phyloP scores from a whole-genome alignment of 2,113 vertebrate species.

The Thalassoma bifasciatum region DNA sequence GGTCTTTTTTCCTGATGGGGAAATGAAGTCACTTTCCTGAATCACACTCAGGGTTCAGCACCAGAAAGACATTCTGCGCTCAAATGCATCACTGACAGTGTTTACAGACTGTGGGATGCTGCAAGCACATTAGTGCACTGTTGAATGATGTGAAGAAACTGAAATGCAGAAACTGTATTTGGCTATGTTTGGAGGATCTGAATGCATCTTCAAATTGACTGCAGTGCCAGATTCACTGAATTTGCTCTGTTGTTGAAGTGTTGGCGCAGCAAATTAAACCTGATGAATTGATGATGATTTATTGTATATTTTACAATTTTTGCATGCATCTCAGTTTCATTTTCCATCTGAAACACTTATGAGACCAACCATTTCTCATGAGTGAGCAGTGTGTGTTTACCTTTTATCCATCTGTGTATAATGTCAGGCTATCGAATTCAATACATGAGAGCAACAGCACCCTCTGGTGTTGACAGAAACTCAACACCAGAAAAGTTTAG shows the following conservation, averaged over 20 bases:
- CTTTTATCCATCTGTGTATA: not conserved
- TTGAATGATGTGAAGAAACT: no score
- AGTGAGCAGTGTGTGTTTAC: not conserved
- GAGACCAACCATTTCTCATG: no score
- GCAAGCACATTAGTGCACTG: not conserved
- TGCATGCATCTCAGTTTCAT: no score
- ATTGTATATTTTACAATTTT: not conserved
- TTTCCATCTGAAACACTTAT: not conserved
- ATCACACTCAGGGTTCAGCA: slow-evolving; percentile 11
- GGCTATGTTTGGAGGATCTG: no score
- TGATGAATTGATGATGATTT: not conserved
- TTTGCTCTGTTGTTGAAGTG: no score
- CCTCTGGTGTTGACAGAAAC: slow-evolving; percentile 61
- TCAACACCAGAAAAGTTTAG: not conserved
- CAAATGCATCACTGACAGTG: slow-evolving; percentile 14
- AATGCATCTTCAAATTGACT: no score
- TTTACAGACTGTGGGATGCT: slow-evolving; percentile 5
- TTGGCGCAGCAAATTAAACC: not conserved
- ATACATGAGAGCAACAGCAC: slow-evolving; percentile 48
- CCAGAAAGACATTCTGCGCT: not conserved
- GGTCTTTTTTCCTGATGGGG: slow-evolving; percentile 15
- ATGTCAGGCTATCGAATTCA: not conserved
- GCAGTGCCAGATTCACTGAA: no score
- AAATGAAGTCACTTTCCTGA: slow-evolving; percentile 33
- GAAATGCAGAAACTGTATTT: no score